Evolutionary conservation across 2,888 invertebrate species (phyloP), one percentile per base, ranked within the genome.

Genomic region (Coenonympha arcania): DNA sequence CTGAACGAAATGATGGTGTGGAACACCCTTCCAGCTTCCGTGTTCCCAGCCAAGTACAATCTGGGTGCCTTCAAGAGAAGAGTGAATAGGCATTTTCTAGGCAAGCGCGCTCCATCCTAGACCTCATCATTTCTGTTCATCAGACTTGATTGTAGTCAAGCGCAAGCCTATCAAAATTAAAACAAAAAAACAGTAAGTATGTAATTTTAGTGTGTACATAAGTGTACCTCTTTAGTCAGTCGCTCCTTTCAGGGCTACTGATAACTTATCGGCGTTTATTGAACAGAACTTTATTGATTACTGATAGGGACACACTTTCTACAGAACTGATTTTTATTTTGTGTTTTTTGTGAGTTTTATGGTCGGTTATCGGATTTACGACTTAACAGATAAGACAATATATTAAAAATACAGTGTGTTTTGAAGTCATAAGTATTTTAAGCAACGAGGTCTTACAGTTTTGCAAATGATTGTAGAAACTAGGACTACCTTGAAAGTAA

Each of bases 271-370:
- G 63, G 43, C 24, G 39, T 50, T 67, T 73, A 78, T 76, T 75
- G 69, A 74, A 70, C 73, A 69, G 71, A 63, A 72, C 71, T 70
- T 78, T 85, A 85, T 84, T 83, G 84, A 84, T 84, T 64, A 61
- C 52, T 71, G 84, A 85, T 84, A 83, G 76, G 54, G 33, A 30
- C 52, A 59, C 48, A 62, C 74, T 79, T 78, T 79, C 73, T 74
- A 74, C 51, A 60, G 68, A 70, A 68, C 71, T 71, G 80, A 82
- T 82, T 79, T 78, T 72, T 73, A 71, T 73, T 65, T 61, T 58
- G 49, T 41, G 47, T 55, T 53, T 56, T 55, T 54, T 52, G 39
- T 33, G 46, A 44, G 39, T 40, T 52, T 58, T 57, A 52, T 52
- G 52, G 37, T 46, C 11, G 36, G 19, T 18, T 19, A 30, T 46